phyloP scores from a whole-genome alignment of 2,888 invertebrate genomes.

The Sepioteuthis lessoniana region DNA sequence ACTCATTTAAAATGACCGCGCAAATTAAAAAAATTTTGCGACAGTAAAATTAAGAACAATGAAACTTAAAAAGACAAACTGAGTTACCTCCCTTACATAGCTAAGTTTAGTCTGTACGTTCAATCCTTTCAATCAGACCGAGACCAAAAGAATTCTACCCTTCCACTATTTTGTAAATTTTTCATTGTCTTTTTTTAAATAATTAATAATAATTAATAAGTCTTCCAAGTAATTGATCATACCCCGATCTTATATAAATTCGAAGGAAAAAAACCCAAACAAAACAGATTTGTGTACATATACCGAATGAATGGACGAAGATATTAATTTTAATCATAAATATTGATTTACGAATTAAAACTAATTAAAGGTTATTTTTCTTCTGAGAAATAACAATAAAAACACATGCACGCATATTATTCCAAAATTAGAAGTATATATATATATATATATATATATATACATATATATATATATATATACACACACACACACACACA shows the following conservation, averaged over 20 bases:
- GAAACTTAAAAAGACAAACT: not conserved
- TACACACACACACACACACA: too few relatives aligned
- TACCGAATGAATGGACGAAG: not conserved
- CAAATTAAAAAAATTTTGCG: not conserved
- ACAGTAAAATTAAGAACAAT: not conserved
- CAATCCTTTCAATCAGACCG: not conserved
- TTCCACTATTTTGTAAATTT: too few relatives aligned
- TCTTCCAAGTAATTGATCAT: too few relatives aligned
- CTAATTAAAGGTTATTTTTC: constrained; percentile 10
- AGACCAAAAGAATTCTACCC: too few relatives aligned
- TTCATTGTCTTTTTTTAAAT: too few relatives aligned
- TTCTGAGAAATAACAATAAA: not conserved
- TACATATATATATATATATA: too few relatives aligned
- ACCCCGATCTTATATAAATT: not conserved
- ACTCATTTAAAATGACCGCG: not conserved
- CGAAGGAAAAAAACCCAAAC: not conserved
- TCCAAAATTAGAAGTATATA: too few relatives aligned
- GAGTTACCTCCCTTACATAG: constrained; percentile 9
- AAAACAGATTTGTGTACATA: not conserved
- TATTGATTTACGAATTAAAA: not conserved
- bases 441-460: too few relatives aligned
- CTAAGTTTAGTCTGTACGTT: not conserved
- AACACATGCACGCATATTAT: not conserved
- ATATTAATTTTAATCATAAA: not conserved
- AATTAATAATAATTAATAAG: too few relatives aligned